Percentiles rank a stretch among this genome's conserved stretches.
These are phyloP conservation scores for Neofelis nebulosa DNA, from an alignment of 2,113 vertebrate genomes.

Conservation along the genomic window DNA sequence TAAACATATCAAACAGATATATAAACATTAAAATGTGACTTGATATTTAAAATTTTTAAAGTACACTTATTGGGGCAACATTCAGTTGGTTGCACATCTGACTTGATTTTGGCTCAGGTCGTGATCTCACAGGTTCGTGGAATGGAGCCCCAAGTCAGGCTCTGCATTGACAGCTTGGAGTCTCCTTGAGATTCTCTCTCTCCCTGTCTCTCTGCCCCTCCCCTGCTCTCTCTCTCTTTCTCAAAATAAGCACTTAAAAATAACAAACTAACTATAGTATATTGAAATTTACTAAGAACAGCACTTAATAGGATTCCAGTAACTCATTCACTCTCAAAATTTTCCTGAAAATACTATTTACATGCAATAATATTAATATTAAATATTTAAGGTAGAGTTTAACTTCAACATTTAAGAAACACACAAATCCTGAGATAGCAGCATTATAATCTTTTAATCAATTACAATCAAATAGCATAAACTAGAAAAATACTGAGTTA, in stretches of 20 bases:
- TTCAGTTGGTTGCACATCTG: too few relatives aligned
- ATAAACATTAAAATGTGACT: constrained; percentile 56
- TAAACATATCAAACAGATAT: constrained; percentile 47
- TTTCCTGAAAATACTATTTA: constrained; percentile 57
- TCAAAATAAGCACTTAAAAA: too few relatives aligned
- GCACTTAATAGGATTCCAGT: not conserved
- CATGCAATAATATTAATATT: constrained; percentile 28
- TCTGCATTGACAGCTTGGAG: too few relatives aligned
- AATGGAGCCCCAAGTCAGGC: too few relatives aligned
- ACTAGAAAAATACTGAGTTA: constrained; percentile 60
- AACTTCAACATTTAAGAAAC: constrained; percentile 50
- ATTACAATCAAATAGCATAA: constrained; percentile 58
- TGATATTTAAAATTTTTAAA: constrained; percentile 24
- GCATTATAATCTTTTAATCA: constrained; percentile 21
- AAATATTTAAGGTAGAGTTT: constrained; percentile 60
- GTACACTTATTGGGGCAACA: not conserved
- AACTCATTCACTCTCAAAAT: not conserved
- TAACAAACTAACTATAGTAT: not conserved
- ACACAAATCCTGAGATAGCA: not conserved
- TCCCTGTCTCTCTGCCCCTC: too few relatives aligned
- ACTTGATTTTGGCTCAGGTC: too few relatives aligned
- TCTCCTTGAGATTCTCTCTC: too few relatives aligned
- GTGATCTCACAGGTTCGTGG: too few relatives aligned
- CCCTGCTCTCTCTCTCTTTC: too few relatives aligned
- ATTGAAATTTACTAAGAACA: constrained; percentile 53